Conservation (phyloP, 2,888 invertebrate genomes). For the Zonitis immaculata region DNA sequence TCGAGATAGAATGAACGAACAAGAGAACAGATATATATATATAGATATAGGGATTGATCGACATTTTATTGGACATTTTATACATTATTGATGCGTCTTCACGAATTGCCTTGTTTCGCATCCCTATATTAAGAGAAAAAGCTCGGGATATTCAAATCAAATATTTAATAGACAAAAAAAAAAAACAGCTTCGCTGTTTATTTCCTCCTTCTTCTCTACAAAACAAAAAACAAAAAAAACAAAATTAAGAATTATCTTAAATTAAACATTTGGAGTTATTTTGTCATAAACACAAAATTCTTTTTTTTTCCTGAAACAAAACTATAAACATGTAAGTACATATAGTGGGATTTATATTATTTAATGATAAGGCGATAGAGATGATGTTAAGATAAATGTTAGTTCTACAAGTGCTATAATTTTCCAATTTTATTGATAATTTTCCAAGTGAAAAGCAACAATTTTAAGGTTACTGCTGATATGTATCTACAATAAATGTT, state of each 20-base stretch:
- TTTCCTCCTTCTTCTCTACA: no score
- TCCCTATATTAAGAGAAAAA: background rate
- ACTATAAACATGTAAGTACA: background rate
- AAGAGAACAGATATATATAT: no score
- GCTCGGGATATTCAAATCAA: background rate
- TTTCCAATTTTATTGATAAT: no score
- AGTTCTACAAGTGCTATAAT: background rate
- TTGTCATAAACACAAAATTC: background rate
- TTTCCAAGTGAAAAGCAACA: no score
- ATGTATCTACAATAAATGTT: no score
- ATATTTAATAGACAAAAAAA: background rate
- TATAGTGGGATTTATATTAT: background rate
- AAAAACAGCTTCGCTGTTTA: no score
- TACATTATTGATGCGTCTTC: constrained; percentile 29
- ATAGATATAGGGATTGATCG: constrained; percentile 25
- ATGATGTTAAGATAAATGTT: constrained; percentile 1
- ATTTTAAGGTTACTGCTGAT: no score
- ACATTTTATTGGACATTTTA: constrained; percentile 27
- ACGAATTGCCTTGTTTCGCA: background rate
- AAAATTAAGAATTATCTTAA: background rate
- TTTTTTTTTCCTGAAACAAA: background rate
- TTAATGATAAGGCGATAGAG: background rate
- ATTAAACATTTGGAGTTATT: background rate
- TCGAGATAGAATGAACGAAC: constrained; percentile 7
- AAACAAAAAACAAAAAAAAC: no score